Percentiles rank a stretch among this genome's conserved stretches.
phyloP scores from a whole-genome alignment of 2,888 invertebrate genomes.

The Cantharis nigra region DNA sequence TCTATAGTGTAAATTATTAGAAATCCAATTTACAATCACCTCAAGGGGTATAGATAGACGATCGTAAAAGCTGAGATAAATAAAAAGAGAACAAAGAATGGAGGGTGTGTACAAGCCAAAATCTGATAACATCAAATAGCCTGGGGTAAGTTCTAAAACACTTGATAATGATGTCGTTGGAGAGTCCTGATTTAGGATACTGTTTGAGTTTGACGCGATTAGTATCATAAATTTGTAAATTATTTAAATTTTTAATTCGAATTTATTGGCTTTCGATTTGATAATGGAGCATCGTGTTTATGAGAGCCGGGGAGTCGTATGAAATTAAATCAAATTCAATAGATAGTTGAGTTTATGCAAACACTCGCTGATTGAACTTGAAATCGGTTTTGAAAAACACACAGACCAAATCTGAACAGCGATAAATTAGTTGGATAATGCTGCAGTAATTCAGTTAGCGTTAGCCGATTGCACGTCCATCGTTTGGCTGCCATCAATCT shows the following conservation, averaged over 20 bases:
- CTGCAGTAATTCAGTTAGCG: conserved; percentile 54
- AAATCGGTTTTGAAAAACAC: conserved; percentile 49
- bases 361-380: conserved; percentile 47
- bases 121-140: conserved; percentile 47
- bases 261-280: neutral
- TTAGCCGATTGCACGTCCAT: conserved; percentile 52
- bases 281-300: neutral
- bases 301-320: neutral
- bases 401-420: conserved; percentile 50
- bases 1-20: conserved; percentile 25
- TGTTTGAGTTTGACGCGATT: conserved; percentile 35
- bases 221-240: conserved; percentile 20
- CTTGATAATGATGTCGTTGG: conserved; percentile 49
- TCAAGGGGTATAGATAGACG: conserved; percentile 40
- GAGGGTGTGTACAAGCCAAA: conserved; percentile 46
- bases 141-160: conserved; percentile 43
- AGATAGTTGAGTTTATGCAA: conserved; percentile 35
- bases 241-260: conserved; percentile 17
- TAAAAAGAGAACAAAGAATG: conserved; percentile 42
- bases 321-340: neutral
- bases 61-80: conserved; percentile 42
- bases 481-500: conserved; percentile 50
- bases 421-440: conserved; percentile 52
- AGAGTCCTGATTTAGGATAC: conserved; percentile 46
- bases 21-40: conserved; percentile 43